Conservation (phyloP, 2,113 vertebrate genomes). For the Siphamia tubifer region DNA sequence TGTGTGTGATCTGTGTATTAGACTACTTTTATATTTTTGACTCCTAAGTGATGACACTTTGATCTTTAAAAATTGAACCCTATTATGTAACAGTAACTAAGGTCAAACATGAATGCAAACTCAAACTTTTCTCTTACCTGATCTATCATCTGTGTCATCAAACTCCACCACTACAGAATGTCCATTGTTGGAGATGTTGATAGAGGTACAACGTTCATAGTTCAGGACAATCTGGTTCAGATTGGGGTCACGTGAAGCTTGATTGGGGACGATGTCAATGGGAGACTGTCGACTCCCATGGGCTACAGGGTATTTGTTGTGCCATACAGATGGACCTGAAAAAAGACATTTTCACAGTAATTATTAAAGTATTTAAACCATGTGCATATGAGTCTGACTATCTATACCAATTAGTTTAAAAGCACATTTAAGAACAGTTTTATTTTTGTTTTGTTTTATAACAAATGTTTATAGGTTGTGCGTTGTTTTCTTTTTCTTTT, state of each 20-base stretch:
- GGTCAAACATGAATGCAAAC: neutral
- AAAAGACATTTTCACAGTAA: neutral
- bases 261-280: conserved; percentile 87
- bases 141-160: conserved; percentile 87
- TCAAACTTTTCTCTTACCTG: conserved; percentile 77
- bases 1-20: no score
- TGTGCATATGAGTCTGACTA: no score
- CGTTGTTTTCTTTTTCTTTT: no score
- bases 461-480: no score
- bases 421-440: no score
- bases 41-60: neutral
- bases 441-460: no score
- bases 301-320: conserved; percentile 88
- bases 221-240: conserved; percentile 82
- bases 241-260: conserved; percentile 83
- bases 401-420: no score
- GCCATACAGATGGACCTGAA: conserved; percentile 91
- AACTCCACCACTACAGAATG: conserved; percentile 94
- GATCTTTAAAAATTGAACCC: neutral
- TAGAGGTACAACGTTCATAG: conserved; percentile 87
- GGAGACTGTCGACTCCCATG: conserved; percentile 90
- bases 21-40: no score
- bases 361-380: neutral
- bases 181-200: conserved; percentile 91
- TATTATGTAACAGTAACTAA: neutral